phyloP scores from a whole-genome alignment of 2,797 vertebrate genomes.

The Numenius phaeopus region DNA sequence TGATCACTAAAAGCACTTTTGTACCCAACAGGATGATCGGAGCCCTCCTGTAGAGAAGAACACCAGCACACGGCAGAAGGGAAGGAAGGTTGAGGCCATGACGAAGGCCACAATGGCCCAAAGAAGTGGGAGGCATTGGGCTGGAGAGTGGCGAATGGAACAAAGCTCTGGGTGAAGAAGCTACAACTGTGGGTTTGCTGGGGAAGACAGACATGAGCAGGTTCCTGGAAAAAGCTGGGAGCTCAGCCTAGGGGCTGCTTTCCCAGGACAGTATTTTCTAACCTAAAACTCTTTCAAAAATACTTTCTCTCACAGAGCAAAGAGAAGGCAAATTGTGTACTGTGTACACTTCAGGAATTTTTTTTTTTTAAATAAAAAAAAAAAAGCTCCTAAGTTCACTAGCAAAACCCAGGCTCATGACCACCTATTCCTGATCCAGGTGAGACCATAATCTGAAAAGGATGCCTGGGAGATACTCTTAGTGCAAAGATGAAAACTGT shows the following conservation, averaged over 20 bases:
- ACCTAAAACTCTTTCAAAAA: neutral
- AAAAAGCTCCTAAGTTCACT: neutral
- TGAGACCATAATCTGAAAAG: neutral
- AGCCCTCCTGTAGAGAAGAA: conserved; percentile 2
- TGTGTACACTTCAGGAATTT: neutral
- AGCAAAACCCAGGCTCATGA: neutral
- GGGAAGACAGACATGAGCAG: neutral
- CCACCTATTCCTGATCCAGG: neutral
- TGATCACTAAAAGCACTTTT: conserved; percentile 22
- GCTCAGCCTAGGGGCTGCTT: neutral
- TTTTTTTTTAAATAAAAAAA: too few relatives aligned
- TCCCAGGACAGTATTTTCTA: neutral
- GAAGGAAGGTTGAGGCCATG: neutral
- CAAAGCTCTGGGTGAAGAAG: neutral
- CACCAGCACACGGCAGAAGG: neutral
- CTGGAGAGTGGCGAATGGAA: neutral
- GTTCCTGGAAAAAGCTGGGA: neutral
- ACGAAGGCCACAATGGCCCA: neutral
- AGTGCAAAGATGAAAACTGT: neutral
- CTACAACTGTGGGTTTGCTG: fast-evolving
- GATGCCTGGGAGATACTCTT: neutral
- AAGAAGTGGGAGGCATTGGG: fast-evolving
- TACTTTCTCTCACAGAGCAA: neutral
- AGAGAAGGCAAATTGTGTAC: neutral
- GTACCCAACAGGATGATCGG: neutral